Conservation (phyloP, 2,888 invertebrate species). For the Lordiphosa andalusiaca region DNA sequence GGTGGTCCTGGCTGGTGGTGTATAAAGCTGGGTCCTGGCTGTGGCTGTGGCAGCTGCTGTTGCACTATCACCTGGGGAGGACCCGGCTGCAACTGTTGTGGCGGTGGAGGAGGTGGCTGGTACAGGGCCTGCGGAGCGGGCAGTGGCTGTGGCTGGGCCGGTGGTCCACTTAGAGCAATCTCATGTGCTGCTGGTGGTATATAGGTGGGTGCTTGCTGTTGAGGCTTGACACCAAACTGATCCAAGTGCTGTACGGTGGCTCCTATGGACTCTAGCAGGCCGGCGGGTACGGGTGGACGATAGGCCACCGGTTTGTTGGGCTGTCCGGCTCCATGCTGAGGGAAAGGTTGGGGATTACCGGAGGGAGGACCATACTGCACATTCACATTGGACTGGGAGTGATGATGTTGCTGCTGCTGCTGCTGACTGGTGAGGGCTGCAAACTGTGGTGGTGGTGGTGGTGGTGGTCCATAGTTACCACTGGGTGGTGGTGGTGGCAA, state of each 20-base stretch:
- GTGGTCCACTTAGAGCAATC: conserved; percentile 57
- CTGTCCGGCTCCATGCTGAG: conserved; percentile 63
- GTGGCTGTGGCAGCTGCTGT: conserved; percentile 73
- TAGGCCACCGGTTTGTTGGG: conserved; percentile 85
- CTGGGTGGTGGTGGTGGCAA: conserved; percentile 81
- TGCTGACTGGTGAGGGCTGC: conserved; percentile 37
- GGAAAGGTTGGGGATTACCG: conserved; percentile 69
- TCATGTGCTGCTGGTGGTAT: conserved; percentile 85
- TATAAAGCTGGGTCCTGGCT: conserved; percentile 52
- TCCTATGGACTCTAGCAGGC: conserved; percentile 85
- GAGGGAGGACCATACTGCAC: conserved; percentile 72
- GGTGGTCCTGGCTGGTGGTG: conserved; percentile 47
- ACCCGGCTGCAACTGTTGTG: conserved; percentile 12
- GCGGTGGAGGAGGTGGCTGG: conserved; percentile 30
- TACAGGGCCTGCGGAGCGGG: conserved; percentile 32
- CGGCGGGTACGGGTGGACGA: conserved; percentile 87
- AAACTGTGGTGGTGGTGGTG: conserved; percentile 78
- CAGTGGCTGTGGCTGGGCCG: conserved; percentile 37
- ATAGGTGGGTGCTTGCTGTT: conserved; percentile 82
- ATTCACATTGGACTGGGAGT: conserved; percentile 59
- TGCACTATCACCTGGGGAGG: conserved; percentile 50
- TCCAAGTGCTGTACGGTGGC: conserved; percentile 85
- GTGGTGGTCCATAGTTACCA: conserved; percentile 65
- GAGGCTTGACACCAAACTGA: conserved; percentile 82
- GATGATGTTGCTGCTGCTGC: conserved; percentile 9